Base-by-base conservation (phyloP, 2,113 vertebrate genomes). In the Lepus americanus region DNA sequence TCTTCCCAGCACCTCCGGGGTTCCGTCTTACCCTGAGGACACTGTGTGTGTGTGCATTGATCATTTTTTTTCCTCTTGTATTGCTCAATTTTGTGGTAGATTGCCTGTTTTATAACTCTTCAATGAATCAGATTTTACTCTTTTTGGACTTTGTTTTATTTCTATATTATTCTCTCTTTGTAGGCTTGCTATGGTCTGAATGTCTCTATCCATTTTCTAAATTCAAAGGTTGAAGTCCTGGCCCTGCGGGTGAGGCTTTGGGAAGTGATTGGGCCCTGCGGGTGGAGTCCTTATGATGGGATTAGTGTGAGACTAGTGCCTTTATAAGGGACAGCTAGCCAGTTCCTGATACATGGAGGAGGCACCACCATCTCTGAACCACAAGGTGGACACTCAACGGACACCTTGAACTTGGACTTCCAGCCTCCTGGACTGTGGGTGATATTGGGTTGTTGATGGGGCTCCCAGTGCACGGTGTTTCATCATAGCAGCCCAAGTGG, bases 321-420 rank as follows among this genome's bases (percentile, higher is more conserved):
- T 72, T 49, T 29, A n/a, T 13, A 36, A 73, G 73, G 27, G 22
- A 51, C 31, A 23, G 49, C 14, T 0, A 23, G 25, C 16, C 44
- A 16, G 82, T 53, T 8, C 64, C 8, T 33, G 25, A 16, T 27
- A 74, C 5, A 12, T 36, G 23, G 78, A 63, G 84, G 29, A 59
- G 9, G 25, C 0, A 0, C 53, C 5, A 2, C 53, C 9, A 2
- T 19, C 69, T 59, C 9, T 19, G 67, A 31, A 8, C 14, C 33
- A 44, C 9, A 16, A 70, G 49, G 31, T 29, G 13, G 51, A n/a
- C 25, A 14, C 31, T 59, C 66, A 12, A 14, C 9, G 0, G 33
- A 31, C 25, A 5, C 36, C n/a, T 86, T 86, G 31, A 33, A 27
- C 33, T 29, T 16, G 14, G 59, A 80, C 33, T 39, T 39, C 23